Evolutionary conservation across 2,888 invertebrate genomes (phyloP).

Genomic region (Catocala nupta): DNA sequence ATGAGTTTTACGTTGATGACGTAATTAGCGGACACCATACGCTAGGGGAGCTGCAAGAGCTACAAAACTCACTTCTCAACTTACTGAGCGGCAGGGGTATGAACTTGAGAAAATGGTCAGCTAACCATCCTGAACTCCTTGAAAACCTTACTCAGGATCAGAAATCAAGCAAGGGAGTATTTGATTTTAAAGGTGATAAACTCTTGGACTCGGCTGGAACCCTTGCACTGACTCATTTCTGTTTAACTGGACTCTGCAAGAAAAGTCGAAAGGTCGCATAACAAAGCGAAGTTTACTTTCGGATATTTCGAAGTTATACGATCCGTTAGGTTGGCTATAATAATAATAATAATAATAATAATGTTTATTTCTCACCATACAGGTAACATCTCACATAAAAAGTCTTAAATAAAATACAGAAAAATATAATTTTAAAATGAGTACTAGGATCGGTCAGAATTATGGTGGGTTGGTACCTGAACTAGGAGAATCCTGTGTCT

Average conservation of each 20-base stretch:
- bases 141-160: constrained; percentile 1
- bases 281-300: constrained; percentile 30
- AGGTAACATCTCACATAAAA: no score
- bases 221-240: constrained; percentile 21
- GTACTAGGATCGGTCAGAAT: no score
- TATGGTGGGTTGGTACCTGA: no score
- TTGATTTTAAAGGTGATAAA: constrained; percentile 28
- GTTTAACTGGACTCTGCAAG: constrained; percentile 22
- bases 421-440: no score
- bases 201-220: constrained; percentile 29
- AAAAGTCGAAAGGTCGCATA: background rate
- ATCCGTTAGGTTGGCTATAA: constrained; percentile 12
- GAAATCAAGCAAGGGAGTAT: constrained; percentile 13
- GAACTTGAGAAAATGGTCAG: constrained; percentile 9
- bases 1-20: no score
- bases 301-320: constrained; percentile 5
- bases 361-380: no score
- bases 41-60: rapidly evolving
- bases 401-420: no score
- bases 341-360: no score
- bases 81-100: background rate
- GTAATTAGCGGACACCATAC: no score
- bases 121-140: constrained; percentile 1
- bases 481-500: no score
- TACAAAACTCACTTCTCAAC: rapidly evolving